These are phyloP conservation scores for Carcina quercana DNA, from an alignment of 2,888 invertebrate genomes.

Conservation along the genomic window DNA sequence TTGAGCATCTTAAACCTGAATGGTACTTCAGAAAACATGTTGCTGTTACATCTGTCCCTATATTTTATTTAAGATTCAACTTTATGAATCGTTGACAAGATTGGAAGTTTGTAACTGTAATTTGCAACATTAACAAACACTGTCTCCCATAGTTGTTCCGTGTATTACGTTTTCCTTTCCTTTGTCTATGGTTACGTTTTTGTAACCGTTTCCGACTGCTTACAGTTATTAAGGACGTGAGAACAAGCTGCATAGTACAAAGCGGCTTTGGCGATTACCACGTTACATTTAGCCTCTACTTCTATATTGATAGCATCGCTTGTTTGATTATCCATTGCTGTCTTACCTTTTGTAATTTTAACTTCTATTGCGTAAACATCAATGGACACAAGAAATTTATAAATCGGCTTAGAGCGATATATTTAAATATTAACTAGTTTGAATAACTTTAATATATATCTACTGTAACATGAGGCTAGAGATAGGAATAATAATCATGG, in stretches of 20 bases:
- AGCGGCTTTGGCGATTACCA: slow-evolving; percentile 34
- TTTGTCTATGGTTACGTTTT: slow-evolving; percentile 64
- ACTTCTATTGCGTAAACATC: too few relatives aligned
- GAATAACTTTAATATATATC: too few relatives aligned
- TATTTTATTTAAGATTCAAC: too few relatives aligned
- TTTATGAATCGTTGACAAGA: too few relatives aligned
- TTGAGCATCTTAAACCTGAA: too few relatives aligned
- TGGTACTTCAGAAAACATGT: too few relatives aligned
- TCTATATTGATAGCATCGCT: slow-evolving; percentile 30
- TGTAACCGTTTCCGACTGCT: slow-evolving; percentile 64
- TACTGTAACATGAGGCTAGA: too few relatives aligned
- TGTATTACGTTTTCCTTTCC: slow-evolving; percentile 57
- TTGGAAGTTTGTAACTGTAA: slow-evolving; percentile 20
- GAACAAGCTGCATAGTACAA: slow-evolving; percentile 39
- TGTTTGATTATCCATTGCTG: slow-evolving; percentile 35
- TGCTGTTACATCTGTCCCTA: too few relatives aligned
- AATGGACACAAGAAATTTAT: too few relatives aligned
- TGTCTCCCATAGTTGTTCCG: slow-evolving; percentile 47
- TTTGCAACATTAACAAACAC: slow-evolving; percentile 26
- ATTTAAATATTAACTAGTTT: too few relatives aligned
- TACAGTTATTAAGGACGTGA: slow-evolving; percentile 67
- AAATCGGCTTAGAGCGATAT: too few relatives aligned
- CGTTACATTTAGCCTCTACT: slow-evolving; percentile 44
- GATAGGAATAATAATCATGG: too few relatives aligned
- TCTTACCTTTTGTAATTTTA: slow-evolving; percentile 19